Conservation (phyloP, 2,113 vertebrate genomes). For the Gallinago paraguaiae region DNA sequence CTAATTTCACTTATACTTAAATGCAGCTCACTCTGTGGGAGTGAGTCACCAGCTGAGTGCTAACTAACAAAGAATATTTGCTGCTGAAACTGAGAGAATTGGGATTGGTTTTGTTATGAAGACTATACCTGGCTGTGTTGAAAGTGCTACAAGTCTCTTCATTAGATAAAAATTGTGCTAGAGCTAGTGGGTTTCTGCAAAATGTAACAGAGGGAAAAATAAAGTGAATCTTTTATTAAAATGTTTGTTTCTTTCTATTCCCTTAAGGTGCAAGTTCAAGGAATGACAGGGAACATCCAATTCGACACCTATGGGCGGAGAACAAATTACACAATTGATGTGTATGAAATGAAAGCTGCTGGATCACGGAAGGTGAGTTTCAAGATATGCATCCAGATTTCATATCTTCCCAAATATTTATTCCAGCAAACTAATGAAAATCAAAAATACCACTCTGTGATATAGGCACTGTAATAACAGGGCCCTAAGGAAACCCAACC, state of each 20-base stretch:
- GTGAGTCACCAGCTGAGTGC: background rate
- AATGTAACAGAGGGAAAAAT: background rate
- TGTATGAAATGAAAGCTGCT: slow-evolving; percentile 94
- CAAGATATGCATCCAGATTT: background rate
- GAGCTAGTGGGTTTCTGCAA: background rate
- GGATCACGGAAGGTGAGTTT: slow-evolving; percentile 92
- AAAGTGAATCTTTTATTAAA: background rate
- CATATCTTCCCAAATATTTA: background rate
- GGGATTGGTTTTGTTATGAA: background rate
- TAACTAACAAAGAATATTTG: background rate
- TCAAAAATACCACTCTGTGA: background rate
- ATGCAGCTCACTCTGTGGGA: background rate
- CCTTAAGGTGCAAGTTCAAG: slow-evolving; percentile 92
- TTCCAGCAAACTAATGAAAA: background rate
- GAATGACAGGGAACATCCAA: slow-evolving; percentile 98
- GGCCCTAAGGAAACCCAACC: background rate
- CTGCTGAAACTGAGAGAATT: background rate
- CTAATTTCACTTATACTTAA: background rate
- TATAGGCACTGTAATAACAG: background rate
- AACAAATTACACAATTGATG: slow-evolving; percentile 97
- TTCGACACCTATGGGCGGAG: slow-evolving; percentile 98
- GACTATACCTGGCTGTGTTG: background rate
- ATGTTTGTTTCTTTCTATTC: slow-evolving; percentile 37
- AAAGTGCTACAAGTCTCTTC: background rate
- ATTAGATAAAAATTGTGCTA: background rate